Evolutionary conservation across 1,140 invertebrate genomes (phyloP).

Genomic region (Pogonomyrmex californicus): DNA sequence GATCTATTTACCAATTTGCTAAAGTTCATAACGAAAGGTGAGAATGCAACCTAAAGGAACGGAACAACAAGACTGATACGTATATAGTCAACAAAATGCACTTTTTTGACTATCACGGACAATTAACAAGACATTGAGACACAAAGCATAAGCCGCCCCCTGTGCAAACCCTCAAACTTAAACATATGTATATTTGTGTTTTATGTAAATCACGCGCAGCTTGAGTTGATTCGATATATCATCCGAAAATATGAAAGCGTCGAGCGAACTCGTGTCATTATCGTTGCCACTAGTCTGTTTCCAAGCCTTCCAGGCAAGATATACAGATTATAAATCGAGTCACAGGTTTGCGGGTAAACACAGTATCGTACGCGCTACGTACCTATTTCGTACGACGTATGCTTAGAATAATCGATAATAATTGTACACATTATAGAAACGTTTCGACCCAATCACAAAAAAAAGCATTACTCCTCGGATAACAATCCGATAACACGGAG

Average conservation of each 20-base stretch:
- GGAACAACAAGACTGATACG: slow-evolving; percentile 50
- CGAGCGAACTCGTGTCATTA: background rate
- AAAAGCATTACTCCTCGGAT: slow-evolving; percentile 60
- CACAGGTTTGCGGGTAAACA: slow-evolving; percentile 66
- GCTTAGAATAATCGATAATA: slow-evolving; percentile 54
- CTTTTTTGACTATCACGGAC: slow-evolving; percentile 60
- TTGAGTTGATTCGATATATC: background rate
- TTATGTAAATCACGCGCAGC: background rate
- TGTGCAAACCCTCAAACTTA: slow-evolving; percentile 66
- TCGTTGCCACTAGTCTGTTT: slow-evolving; percentile 50
- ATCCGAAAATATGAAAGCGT: background rate
- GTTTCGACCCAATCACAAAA: slow-evolving; percentile 47
- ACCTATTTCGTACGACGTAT: slow-evolving; percentile 55
- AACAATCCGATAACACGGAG: slow-evolving; percentile 38
- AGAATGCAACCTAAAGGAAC: slow-evolving; percentile 52
- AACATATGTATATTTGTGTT: background rate
- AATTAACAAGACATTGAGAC: slow-evolving; percentile 81
- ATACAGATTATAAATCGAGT: background rate
- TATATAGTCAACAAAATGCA: slow-evolving; percentile 67
- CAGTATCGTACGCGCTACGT: slow-evolving; percentile 65
- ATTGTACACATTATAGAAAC: slow-evolving; percentile 52
- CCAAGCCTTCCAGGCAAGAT: slow-evolving; percentile 1
- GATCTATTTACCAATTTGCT: slow-evolving; percentile 52
- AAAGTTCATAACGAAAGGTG: slow-evolving; percentile 36
- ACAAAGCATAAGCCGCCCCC: slow-evolving; percentile 67